Evolutionary conservation across 2,888 invertebrate genomes (phyloP), one percentile per base, ranked within the genome.

Genomic region (Drosophila barbarae): DNA sequence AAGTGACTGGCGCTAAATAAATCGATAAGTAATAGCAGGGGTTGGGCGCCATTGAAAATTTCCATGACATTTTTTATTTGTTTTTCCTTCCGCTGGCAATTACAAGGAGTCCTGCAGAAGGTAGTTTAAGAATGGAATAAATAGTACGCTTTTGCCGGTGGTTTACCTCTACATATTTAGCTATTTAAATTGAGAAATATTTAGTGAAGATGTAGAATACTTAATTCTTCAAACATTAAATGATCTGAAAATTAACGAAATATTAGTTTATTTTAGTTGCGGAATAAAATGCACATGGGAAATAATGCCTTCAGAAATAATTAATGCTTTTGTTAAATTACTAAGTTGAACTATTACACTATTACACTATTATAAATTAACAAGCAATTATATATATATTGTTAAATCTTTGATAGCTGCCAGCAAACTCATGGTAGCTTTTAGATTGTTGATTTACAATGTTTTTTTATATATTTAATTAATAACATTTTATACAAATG

Each of bases 11-110:
- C 49, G 21, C 12, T 30, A 47, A 60, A 61, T 46, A 61, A 66
- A 63, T 63, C 63, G 54, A 63, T 63, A 66, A 34, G 10, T n/a
- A 34, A 34, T 18, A 18, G 34, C 18, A 12, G 28, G 50, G 32
- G 30, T 12, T n/a, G 23, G 42, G 21, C 28, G 61, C 51, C 66
- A 51, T 66, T 63, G 61, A 52, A 63, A 52, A 63, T 63, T 53
- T 63, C 63, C 63, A 63, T 66, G 67, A 53, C 63, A 63, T 21
- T 26, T 63, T 26, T 15, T 44, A 42, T 61, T 61, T 61, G 50
- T 49, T 41, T 28, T 30, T 9, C 10, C 18, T 13, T 35, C 10
- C 26, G 35, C 10, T 36, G 54, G n/a, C 12, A 35, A 35, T 38
- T 18, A 39, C 39, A 38, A 13, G 39, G 15, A 15, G 26, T 34